Evolutionary conservation across 2,888 invertebrate genomes (phyloP), one percentile per base, ranked within the genome.

Genomic region (Ochlodes sylvanus): DNA sequence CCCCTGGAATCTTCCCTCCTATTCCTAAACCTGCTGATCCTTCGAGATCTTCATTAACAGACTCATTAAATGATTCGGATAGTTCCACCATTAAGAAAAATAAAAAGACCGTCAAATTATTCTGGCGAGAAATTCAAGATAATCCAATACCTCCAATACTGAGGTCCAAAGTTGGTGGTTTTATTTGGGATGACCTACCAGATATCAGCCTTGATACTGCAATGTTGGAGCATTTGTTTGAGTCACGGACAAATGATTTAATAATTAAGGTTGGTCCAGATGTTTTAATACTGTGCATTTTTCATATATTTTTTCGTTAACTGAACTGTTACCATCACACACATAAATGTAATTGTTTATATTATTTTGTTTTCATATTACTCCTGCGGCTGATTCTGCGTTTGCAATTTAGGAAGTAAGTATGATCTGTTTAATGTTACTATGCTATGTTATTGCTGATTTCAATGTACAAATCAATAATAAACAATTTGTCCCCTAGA

Each of bases 31-130:
- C 88, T 6, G 84, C 81, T 6, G 94, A 77, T 83, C 91, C 82
- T 70, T 79, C 83, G 1, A 70, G 82, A 12, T 83, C 87, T 6
- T 84, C 85, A 0, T 34, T 67, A 21, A 67, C 67, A 21, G 87
- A 94, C 69, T 71, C 86, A 38, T 84, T 89, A 14, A 89, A 88
- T 63, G 93, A 93, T 63, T 86, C 87, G 15, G 88, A 93, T 79
- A 81, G 91, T 81, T 86, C 94, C 71, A 85, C 95, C 0, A 94
- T 95, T 50, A 97, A 96, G 84, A 98, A 98, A 84, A 98, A 96
- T 82, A 99, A 99, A 90, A 98, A 99, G 86, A 99, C 99, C 27
- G 97, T 99, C 14, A 99, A 99, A 89, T 93, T 99, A 63, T 99
- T 99, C 88, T 99, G 99, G 99, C 97, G 97, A 83, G 98, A 99